phyloP scores from a whole-genome alignment of 2,888 invertebrate genomes.

The Aphodius sticticus region DNA sequence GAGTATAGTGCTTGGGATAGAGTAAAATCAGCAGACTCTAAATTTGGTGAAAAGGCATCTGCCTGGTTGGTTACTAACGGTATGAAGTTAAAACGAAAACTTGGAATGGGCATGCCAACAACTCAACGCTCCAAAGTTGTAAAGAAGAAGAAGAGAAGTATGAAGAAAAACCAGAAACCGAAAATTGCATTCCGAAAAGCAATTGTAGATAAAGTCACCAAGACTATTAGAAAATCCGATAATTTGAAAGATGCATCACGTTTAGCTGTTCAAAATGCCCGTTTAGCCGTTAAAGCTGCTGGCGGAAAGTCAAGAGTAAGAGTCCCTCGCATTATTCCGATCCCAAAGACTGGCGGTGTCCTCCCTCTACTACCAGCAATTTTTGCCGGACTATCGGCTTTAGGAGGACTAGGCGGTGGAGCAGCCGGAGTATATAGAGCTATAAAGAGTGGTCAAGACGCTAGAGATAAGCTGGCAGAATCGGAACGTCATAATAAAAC shows the following conservation, averaged over 20 bases:
- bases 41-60: too few relatives aligned
- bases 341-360: conserved; percentile 45
- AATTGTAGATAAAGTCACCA: neutral
- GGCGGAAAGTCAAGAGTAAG: too few relatives aligned
- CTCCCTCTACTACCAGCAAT: conserved; percentile 45
- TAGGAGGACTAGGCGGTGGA: conserved; percentile 44
- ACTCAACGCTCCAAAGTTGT: conserved; percentile 20
- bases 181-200: too few relatives aligned
- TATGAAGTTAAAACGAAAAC: conserved; percentile 32
- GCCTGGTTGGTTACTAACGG: conserved; percentile 16
- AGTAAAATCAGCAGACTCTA: conserved; percentile 9
- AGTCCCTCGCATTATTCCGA: too few relatives aligned
- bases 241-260: neutral
- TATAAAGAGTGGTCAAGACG: conserved; percentile 44
- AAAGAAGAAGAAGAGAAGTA: neutral
- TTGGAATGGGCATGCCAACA: conserved; percentile 18
- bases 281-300: conserved; percentile 26
- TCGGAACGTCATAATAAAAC: conserved; percentile 45
- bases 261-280: conserved; percentile 21
- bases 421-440: conserved; percentile 46
- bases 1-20: conserved; percentile 29
- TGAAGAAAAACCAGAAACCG: neutral
- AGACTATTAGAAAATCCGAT: conserved; percentile 7
- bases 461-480: conserved; percentile 43
- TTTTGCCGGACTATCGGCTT: conserved; percentile 5